Base-by-base conservation (phyloP, 2,797 vertebrate species). In the Ptychadena robeensis region DNA sequence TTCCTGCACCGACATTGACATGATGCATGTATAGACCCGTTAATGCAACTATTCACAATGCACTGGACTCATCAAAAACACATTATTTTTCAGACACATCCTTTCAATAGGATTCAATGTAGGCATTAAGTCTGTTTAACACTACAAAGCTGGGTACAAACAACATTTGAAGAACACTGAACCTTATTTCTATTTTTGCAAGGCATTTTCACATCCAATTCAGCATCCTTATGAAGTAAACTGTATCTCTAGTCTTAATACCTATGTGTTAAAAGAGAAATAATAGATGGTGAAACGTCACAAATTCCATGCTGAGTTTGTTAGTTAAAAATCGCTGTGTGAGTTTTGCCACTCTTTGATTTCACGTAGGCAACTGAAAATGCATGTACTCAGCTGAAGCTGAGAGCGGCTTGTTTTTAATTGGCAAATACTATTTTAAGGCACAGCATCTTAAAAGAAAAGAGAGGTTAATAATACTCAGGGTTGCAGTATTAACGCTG, bases 321-420 rank as follows among this genome's bases (percentile, higher is more conserved):
- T 75, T 64, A 75, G 32, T 75, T 64, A 64, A 64, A 61, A 64
- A 75, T 27, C 34, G 28, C 25, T 40, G 73, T 75, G 73, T 22
- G 34, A 75, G 32, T 75, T 66, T 48, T 66, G 63, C 61, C 35
- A 44, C 38, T 65, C 25, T 77, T 77, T 66, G 37, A 77, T 66
- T 77, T 48, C 31, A 27, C 30, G 15, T 66, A 5, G 9, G 74
- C 18, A 34, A 65, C 40, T 34, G 38, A 48, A 77, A 77, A 77
- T 66, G 18, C 38, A 32, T 66, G n/a, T 31, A 77, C 63, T 48
- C 63, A 65, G 63, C 63, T 30, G 65, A 77, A 77, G 38, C 38
- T 77, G 28, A 77, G 35, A 44, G 3, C 28, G 4, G 61, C 37
- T 65, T 76, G 59, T 28, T 61, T 74, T 38, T 63, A 75, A 75